These are phyloP conservation scores for Biston stratarius DNA, from an alignment of 2,888 invertebrate species.

Conservation along the genomic window DNA sequence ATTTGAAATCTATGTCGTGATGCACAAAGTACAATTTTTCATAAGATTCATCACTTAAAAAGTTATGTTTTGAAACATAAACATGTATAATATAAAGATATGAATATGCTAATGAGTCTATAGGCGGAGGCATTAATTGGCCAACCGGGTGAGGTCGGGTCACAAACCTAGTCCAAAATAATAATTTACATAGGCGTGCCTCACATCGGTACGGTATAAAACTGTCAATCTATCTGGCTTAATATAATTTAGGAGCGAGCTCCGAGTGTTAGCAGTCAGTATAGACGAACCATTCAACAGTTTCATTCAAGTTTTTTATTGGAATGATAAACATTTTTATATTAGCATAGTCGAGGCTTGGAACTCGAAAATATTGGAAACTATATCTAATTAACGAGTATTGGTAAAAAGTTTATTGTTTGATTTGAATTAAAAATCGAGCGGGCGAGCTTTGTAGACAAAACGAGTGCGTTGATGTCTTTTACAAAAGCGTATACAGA, in stretches of 20 bases:
- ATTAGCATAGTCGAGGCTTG: slow-evolving; percentile 8
- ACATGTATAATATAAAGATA: slow-evolving; percentile 24
- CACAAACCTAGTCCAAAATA: slow-evolving; percentile 43
- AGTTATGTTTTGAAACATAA: slow-evolving; percentile 11
- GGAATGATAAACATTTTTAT: slow-evolving; percentile 12
- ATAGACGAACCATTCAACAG: slow-evolving; percentile 17
- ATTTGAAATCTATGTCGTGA: too few species aligned
- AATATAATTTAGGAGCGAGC: slow-evolving; percentile 38
- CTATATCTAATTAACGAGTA: slow-evolving; percentile 11
- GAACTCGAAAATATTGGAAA: slow-evolving; percentile 7
- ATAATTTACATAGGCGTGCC: slow-evolving; percentile 47
- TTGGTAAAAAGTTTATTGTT: neutral
- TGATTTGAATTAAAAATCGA: neutral
- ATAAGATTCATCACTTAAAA: slow-evolving; percentile 2
- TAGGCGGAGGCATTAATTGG: slow-evolving; percentile 45
- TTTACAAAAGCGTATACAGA: slow-evolving; percentile 36
- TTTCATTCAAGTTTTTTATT: slow-evolving; percentile 31
- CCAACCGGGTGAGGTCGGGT: slow-evolving; percentile 42
- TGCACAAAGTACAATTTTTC: neutral
- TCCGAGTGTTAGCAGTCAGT: slow-evolving; percentile 27
- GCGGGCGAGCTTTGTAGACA: neutral
- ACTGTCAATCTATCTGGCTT: slow-evolving; percentile 45
- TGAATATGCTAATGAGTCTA: slow-evolving; percentile 36
- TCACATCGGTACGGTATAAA: slow-evolving; percentile 37
- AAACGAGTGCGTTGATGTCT: slow-evolving; percentile 38